A percentile compares a stretch with the other conserved stretches of the same genome.
Evolutionary conservation across 2,888 invertebrate genomes (phyloP).

Genomic region (Monochamus alternatus): DNA sequence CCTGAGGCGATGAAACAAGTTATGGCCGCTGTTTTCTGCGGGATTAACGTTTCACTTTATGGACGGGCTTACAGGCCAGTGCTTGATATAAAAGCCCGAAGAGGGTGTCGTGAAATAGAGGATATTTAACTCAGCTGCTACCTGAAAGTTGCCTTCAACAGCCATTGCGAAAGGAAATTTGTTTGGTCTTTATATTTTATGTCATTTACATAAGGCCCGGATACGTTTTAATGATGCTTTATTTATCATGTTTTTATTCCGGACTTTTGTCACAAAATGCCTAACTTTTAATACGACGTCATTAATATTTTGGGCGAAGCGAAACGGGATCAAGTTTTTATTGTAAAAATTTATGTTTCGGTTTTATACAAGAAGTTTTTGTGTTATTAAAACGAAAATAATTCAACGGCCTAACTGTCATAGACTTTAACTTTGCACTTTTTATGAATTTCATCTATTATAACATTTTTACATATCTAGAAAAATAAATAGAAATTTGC

Average conservation of each 20-base stretch:
- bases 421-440: neutral
- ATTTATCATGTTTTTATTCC: slow-evolving; percentile 37
- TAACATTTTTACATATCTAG: no score
- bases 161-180: slow-evolving; percentile 30
- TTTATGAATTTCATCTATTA: neutral
- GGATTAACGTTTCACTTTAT: slow-evolving; percentile 63
- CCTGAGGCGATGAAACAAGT: slow-evolving; percentile 54
- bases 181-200: slow-evolving; percentile 37
- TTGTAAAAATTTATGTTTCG: slow-evolving; percentile 20
- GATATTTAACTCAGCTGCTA: slow-evolving; percentile 52
- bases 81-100: slow-evolving; percentile 47
- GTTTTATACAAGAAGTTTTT: slow-evolving; percentile 3
- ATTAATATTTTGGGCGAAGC: slow-evolving; percentile 30
- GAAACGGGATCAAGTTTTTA: slow-evolving; percentile 32
- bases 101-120: slow-evolving; percentile 51
- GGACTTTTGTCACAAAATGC: slow-evolving; percentile 31
- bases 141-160: slow-evolving; percentile 43
- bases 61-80: slow-evolving; percentile 57
- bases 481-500: no score
- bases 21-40: slow-evolving; percentile 60
- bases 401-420: slow-evolving; percentile 3
- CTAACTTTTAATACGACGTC: slow-evolving; percentile 28
- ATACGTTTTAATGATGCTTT: slow-evolving; percentile 37
- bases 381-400: neutral
- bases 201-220: slow-evolving; percentile 38